A percentile compares a stretch with the other conserved stretches of the same genome.
phyloP scores from a whole-genome alignment of 2,797 vertebrate genomes.

The Characodon lateralis region DNA sequence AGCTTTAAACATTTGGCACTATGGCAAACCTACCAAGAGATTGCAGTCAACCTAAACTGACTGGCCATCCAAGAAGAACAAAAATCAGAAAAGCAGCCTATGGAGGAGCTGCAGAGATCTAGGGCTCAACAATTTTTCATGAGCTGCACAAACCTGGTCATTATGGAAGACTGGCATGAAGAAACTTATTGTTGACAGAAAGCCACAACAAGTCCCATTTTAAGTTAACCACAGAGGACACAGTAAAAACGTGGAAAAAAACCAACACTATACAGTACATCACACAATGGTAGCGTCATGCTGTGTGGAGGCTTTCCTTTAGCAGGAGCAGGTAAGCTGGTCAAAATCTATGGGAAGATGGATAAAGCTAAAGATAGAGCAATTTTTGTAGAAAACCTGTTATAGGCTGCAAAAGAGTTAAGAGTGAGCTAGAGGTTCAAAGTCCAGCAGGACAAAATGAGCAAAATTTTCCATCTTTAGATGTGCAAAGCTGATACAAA shows the following conservation, averaged over 20 bases:
- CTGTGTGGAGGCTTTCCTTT: neutral
- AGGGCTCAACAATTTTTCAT: no score
- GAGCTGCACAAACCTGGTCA: no score
- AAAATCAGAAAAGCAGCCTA: neutral
- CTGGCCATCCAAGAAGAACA: neutral
- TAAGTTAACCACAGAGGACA: no score
- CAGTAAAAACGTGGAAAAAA: no score
- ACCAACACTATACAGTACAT: no score
- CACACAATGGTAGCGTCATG: neutral
- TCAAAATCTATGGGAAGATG: neutral
- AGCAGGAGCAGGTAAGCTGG: neutral
- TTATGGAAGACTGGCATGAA: neutral
- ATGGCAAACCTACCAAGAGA: neutral
- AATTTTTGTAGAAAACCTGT: neutral
- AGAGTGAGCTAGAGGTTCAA: neutral
- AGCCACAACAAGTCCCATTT: neutral
- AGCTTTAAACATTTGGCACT: neutral
- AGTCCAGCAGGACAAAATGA: neutral
- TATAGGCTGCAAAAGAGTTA: neutral
- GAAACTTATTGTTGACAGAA: neutral
- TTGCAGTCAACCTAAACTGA: neutral
- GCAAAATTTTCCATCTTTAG: no score
- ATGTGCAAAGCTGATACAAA: no score
- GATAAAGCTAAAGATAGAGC: neutral
- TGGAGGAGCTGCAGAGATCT: neutral